Conservation (phyloP, 2,113 vertebrate genomes). For the Sinocyclocheilus maitianheensis region DNA sequence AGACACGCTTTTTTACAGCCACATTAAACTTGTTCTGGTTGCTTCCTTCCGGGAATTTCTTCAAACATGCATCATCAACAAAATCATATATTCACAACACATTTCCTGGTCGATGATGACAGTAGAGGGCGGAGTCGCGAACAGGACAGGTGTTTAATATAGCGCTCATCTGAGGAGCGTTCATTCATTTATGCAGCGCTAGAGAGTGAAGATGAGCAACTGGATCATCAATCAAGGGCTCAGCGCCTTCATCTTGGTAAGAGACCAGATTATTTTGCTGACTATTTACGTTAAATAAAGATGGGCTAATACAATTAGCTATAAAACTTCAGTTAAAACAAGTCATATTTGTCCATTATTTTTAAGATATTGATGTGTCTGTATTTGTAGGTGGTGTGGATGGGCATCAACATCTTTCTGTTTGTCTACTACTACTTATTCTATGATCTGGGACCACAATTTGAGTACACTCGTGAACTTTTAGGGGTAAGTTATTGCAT, state of each 20-base stretch:
- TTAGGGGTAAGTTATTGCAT: slow-evolving; percentile 80
- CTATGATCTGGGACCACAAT: slow-evolving; percentile 74
- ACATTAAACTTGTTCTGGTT: too few relatives aligned
- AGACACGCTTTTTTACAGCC: not conserved
- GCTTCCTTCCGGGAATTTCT: slow-evolving; percentile 1
- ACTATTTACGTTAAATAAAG: not conserved
- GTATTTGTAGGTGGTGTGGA: slow-evolving; percentile 80
- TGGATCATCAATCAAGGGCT: slow-evolving; percentile 86
- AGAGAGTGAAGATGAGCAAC: slow-evolving; percentile 76
- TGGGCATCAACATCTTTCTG: slow-evolving; percentile 87
- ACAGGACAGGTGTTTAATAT: not conserved
- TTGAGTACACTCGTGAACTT: slow-evolving; percentile 86
- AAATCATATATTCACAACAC: not conserved
- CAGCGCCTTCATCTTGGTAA: slow-evolving; percentile 80
- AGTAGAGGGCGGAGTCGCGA: slow-evolving; percentile 3
- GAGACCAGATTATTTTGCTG: slow-evolving; percentile 30
- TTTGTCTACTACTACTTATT: slow-evolving; percentile 82
- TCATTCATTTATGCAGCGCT: not conserved
- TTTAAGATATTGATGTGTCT: not conserved
- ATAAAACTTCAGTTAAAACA: not conserved
- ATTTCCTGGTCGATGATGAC: not conserved
- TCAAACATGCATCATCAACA: not conserved
- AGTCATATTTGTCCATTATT: not conserved
- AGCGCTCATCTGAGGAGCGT: not conserved
- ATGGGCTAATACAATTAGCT: not conserved